These are phyloP conservation scores for Microcebus lehilahytsara DNA, from an alignment of 2,113 vertebrate species.

Conservation along the genomic window DNA sequence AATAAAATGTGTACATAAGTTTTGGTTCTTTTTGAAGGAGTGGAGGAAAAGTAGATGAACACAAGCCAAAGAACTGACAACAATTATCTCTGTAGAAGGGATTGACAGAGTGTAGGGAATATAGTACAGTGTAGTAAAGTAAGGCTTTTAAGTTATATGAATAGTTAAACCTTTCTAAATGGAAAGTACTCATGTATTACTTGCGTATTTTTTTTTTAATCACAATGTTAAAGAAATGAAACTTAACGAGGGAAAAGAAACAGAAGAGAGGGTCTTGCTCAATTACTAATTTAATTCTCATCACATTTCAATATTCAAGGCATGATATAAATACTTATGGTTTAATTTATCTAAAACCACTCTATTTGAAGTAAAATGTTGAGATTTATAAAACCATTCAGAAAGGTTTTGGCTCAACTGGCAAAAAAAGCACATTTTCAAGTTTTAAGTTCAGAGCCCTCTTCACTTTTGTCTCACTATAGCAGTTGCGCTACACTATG, in stretches of 20 bases:
- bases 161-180: background rate
- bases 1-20: background rate
- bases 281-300: conserved; percentile 2
- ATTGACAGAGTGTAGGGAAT: background rate
- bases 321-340: background rate
- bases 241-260: background rate
- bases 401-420: background rate
- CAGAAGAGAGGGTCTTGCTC: background rate
- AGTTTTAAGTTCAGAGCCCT: background rate
- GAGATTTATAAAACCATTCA: conserved; percentile 24
- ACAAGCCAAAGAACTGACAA: background rate
- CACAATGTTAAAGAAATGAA: background rate
- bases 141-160: background rate
- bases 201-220: background rate
- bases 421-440: background rate
- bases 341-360: background rate
- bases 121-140: background rate
- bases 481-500: background rate
- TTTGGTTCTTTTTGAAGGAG: background rate
- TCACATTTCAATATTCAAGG: background rate
- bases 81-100: background rate
- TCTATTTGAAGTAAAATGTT: conserved; percentile 46
- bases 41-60: background rate
- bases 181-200: background rate
- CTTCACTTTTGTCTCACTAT: background rate